Base-by-base conservation (phyloP, 2,113 vertebrate species). In the Poecile atricapillus region DNA sequence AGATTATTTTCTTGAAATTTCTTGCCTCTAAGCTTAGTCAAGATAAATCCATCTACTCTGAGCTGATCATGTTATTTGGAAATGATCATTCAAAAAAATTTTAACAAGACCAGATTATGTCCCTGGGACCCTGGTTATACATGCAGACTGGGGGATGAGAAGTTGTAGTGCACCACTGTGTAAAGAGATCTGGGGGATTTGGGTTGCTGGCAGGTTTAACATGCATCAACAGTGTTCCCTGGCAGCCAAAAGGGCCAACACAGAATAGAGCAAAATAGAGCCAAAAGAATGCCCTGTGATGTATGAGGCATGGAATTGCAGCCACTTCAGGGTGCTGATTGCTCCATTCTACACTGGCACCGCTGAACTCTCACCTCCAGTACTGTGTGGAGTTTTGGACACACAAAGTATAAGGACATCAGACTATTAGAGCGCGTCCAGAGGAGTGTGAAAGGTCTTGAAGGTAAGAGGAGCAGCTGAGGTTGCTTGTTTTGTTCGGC, bases 261-360 rank as follows among this genome's bases (percentile, higher is more conserved):
- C 39, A 39, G 39, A 39, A 39, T 39, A 39, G 39, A 39, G 39
- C 39, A 39, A 39, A 39, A 39, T 39, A 5, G 39, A 39, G 39
- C 39, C 39, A 39, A 39, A 39, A 12, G 39, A 2, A 1, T 28
- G 12, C 15, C 11, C 9, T 52, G 5, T 19, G 3, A 7, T 41
- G 2, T 14, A 59, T 1, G 1, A 73, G 25, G 13, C 23, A 85
- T 0, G 6, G 20, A 27, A 52, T 15, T 4, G 11, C 23, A 84
- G 25, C 8, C 0, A 0, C 6, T 17, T 5, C 1, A 76, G 11
- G 10, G 4, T 10, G 0, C 3, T 35, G 11, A 33, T 27, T 83
- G 13, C 15, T 19, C 18, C 6, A 9, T 15, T 52, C 37, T 20
- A 4, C 18, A 23, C 5, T 39, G 39, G 43, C 31, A 49, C 31